Evolutionary conservation across 2,888 invertebrate genomes (phyloP).

Genomic region (Neria commutata): DNA sequence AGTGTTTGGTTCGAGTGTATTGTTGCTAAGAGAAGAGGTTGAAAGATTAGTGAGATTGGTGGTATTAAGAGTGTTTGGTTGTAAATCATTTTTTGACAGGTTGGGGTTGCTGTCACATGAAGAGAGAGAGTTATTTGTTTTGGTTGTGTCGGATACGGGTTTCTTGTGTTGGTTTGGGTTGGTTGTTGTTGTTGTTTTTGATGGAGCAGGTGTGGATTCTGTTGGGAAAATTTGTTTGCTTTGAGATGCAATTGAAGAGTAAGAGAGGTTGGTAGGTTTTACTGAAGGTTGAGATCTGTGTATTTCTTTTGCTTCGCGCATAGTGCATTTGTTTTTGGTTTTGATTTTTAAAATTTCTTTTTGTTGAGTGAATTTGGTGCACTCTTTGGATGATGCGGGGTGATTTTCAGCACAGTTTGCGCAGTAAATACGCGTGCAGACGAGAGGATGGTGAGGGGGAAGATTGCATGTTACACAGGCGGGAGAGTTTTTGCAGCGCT

Average conservation of each 20-base stretch:
- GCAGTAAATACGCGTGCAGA: constrained; percentile 17
- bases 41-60: too few relatives aligned
- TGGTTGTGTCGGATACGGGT: not conserved
- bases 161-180: not conserved
- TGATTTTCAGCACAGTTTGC: constrained; percentile 24
- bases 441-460: constrained; percentile 14
- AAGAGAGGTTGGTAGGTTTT: not conserved
- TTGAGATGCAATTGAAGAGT: too few relatives aligned
- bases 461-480: constrained; percentile 23
- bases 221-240: not conserved
- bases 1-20: not conserved
- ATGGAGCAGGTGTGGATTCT: too few relatives aligned
- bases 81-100: not conserved
- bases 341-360: too few relatives aligned
- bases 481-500: constrained; percentile 21
- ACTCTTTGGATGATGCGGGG: constrained; percentile 15
- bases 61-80: too few relatives aligned
- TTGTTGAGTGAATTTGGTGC: constrained; percentile 16
- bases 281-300: not conserved
- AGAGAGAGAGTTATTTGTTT: not conserved
- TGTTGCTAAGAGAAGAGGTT: too few relatives aligned
- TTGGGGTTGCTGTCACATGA: not conserved
- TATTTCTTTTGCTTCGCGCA: constrained; percentile 10
- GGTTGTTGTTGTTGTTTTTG: too few relatives aligned
- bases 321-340: constrained; percentile 19